These are phyloP conservation scores for Listronotus bonariensis DNA, from an alignment of 1,140 invertebrate genomes.

Conservation along the genomic window DNA sequence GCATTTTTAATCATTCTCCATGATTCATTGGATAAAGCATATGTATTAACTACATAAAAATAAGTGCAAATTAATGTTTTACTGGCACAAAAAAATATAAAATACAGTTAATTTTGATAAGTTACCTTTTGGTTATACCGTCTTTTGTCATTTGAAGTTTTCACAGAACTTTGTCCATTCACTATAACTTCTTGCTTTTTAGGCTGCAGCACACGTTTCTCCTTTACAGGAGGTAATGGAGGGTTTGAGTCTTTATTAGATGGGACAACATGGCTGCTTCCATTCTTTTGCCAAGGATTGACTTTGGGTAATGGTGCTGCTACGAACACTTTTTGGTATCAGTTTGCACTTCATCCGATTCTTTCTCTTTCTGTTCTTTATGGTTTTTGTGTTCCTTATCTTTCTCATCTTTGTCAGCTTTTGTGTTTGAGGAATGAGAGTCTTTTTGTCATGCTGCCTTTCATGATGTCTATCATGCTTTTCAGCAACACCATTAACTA, in stretches of 20 bases:
- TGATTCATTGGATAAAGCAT: too few species aligned
- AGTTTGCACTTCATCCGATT: conserved; percentile 43
- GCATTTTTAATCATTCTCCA: too few species aligned
- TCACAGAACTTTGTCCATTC: conserved; percentile 54
- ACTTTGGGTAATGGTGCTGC: conserved; percentile 65
- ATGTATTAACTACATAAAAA: too few species aligned
- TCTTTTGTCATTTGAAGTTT: conserved; percentile 64
- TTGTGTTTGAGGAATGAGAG: conserved; percentile 29
- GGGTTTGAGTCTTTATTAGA: background rate
- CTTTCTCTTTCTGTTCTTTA: conserved; percentile 43
- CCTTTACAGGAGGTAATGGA: conserved; percentile 39
- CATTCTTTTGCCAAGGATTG: conserved; percentile 64
- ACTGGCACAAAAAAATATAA: too few species aligned
- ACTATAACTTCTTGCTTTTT: conserved; percentile 51
- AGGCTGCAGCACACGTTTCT: conserved; percentile 58
- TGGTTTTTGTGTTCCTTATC: conserved; percentile 33
- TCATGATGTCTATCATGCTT: conserved; percentile 35
- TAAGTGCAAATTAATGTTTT: too few species aligned
- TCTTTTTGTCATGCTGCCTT: conserved; percentile 35
- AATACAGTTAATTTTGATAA: background rate
- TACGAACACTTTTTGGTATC: conserved; percentile 62
- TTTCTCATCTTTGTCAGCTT: conserved; percentile 28
- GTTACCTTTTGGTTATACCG: conserved; percentile 67
- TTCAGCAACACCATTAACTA: conserved; percentile 32
- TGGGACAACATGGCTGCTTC: background rate